Base-by-base conservation (phyloP, 2,888 invertebrate species). In the Sisyra nigra region DNA sequence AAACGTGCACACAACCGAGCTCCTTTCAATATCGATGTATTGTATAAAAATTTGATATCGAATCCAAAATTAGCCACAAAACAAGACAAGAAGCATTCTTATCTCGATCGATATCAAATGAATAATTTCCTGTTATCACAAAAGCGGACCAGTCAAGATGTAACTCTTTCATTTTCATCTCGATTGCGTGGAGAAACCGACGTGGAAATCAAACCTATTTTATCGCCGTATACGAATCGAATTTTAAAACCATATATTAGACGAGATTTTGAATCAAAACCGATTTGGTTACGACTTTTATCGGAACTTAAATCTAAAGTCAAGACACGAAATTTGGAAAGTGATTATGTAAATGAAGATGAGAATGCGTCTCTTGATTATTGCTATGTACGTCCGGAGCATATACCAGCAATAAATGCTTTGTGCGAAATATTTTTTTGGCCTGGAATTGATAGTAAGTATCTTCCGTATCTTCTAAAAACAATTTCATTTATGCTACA, bases 371-470 rank as follows among this genome's bases (percentile, higher is more conserved):
- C 84, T 1, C 68, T 93, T 9, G 88, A 91, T 65, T 93, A 80
- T 62, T 83, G 82, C 50, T 92, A 92, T 58, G 78, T 93, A 13
- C 73, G 82, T 32, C 85, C 89, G 1, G 82, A 88, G 54, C 89
- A 91, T 58, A 80, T 93, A 49, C 80, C 88, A 1, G 83, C 87
- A 0, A 77, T 93, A 48, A 93, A 93, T 61, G 76, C 74, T 45
- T 65, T 92, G 11, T 82, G 86, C 48, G 75, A 80, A 48, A 77
- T 80, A 54, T 81, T 78, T 61, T 93, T 93, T 63, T 93, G 93
- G 92, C 84, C 89, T 2, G 91, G 89, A 38, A 83, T 93, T 47
- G 91, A 93, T 62, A 65, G 91, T 91, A 64, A 74, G 79, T 67
- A 48, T 41, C 33, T 15, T 43, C n/a, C n/a, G n/a, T 44, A 40